Conservation (phyloP, 2,888 invertebrate species). For the Creontiades dilutus region DNA sequence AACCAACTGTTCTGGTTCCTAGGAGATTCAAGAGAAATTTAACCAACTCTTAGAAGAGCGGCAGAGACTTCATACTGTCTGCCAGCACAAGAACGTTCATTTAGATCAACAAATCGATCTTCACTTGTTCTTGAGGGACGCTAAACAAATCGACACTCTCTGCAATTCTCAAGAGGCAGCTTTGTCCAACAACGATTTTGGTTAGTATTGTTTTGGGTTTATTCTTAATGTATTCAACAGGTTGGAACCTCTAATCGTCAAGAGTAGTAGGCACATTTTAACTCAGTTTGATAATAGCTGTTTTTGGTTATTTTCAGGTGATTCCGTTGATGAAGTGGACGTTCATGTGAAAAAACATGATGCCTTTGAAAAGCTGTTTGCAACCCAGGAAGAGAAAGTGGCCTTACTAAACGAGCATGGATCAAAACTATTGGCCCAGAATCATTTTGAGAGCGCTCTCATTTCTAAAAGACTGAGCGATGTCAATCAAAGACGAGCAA, state of each 20-base stretch:
- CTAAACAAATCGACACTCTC: constrained; percentile 93
- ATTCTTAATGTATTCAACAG: too few species aligned
- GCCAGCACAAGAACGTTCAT: constrained; percentile 93
- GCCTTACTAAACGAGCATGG: constrained; percentile 90
- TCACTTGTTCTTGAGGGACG: constrained; percentile 96
- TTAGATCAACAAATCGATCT: constrained; percentile 94
- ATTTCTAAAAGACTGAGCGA: constrained; percentile 88
- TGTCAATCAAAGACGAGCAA: constrained; percentile 85
- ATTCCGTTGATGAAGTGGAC: constrained; percentile 93
- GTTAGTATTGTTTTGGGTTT: constrained; percentile 76
- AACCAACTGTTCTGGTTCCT: not conserved
- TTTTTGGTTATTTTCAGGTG: constrained; percentile 77
- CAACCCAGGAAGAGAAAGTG: constrained; percentile 93
- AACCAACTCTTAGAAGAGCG: constrained; percentile 88
- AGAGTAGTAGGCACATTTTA: too few species aligned
- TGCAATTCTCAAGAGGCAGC: constrained; percentile 93
- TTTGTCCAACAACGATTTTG: constrained; percentile 79
- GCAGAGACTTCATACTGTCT: constrained; percentile 88
- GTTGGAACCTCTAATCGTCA: too few species aligned
- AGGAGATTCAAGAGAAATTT: constrained; percentile 90
- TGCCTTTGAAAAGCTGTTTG: constrained; percentile 94
- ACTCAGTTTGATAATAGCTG: not conserved
- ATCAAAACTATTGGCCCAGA: constrained; percentile 90
- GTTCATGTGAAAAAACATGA: constrained; percentile 95
- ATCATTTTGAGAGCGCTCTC: constrained; percentile 92